These are phyloP conservation scores for Asobara japonica DNA, from an alignment of 1,140 invertebrate genomes.

Conservation along the genomic window DNA sequence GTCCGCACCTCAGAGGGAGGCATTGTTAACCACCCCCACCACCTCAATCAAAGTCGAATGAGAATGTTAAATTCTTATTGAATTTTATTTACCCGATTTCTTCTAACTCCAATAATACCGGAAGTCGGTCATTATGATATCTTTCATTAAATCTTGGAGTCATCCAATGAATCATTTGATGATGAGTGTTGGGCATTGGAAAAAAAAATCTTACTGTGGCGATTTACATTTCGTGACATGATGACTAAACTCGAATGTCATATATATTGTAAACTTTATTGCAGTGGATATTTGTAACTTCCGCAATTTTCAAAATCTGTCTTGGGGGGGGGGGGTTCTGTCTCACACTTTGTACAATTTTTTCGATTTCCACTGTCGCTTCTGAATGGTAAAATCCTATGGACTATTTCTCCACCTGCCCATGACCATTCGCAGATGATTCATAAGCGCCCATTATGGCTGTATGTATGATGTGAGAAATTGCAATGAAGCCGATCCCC, in stretches of 20 bases:
- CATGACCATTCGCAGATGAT: constrained; percentile 24
- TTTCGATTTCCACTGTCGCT: background rate
- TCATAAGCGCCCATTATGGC: background rate
- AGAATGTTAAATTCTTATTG: background rate
- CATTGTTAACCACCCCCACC: no score
- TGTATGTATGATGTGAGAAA: constrained; percentile 9
- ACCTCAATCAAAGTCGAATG: background rate
- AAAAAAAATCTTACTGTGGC: no score
- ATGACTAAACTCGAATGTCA: no score
- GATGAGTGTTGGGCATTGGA: background rate
- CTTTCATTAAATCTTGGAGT: background rate
- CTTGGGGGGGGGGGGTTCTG: no score
- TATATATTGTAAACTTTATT: no score
- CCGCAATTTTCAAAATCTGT: no score
- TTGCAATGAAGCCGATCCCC: background rate
- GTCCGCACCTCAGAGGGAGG: background rate
- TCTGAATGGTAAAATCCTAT: no score
- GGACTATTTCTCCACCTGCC: background rate
- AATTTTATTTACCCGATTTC: background rate
- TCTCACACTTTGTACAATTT: no score
- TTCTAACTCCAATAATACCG: background rate
- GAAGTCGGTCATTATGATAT: constrained; percentile 4
- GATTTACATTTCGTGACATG: no score
- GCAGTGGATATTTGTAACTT: no score
- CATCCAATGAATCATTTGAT: background rate